Evolutionary conservation across 2,888 invertebrate genomes (phyloP), one percentile per base, ranked within the genome.

Genomic region (Tortrix viridana): DNA sequence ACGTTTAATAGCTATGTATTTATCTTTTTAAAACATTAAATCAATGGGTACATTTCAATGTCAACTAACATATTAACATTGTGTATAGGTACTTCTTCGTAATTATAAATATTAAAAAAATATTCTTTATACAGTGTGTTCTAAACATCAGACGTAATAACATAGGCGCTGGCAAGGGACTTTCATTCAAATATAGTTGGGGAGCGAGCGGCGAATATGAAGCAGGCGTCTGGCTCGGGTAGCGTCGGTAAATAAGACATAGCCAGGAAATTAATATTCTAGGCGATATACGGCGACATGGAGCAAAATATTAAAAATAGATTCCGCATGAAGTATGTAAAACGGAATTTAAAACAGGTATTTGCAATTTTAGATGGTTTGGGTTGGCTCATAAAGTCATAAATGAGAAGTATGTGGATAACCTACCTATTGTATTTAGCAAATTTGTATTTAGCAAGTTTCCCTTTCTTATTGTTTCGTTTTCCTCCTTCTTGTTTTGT

Each of bases 171-270:
- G 84, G 80, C 85, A 85, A 82, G 77, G 83, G 81, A 82, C 82
- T 84, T 84, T 84, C 84, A 82, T 87, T 84, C 81, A 82, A 84
- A 86, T 82, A 86, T 82, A 84, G 77, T 75, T 67, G 74, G 76
- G 80, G 82, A 70, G 78, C 78, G 84, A 79, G 80, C 73, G 71
- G 76, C 80, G 84, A 86, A 89, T 88, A 82, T 83, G 82, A 85
- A 88, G 81, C 75, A 71, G 67, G 60, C 26, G 38, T 57, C 56
- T 26, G n/a, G 52, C 32, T 7, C 18, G 60, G 37, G 66, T 60
- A 89, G 72, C 74, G 88, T 86, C 69, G 68, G 84, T 81, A 86
- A 73, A 84, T 70, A 77, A 77, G 43, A 22, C 37, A 72, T 57
- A 20, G 20, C 12, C 12, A 56, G 20, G n/a, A 32, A 41, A 32